Evolutionary conservation across 2,888 invertebrate genomes (phyloP).

Genomic region (Leptopilina syphax): DNA sequence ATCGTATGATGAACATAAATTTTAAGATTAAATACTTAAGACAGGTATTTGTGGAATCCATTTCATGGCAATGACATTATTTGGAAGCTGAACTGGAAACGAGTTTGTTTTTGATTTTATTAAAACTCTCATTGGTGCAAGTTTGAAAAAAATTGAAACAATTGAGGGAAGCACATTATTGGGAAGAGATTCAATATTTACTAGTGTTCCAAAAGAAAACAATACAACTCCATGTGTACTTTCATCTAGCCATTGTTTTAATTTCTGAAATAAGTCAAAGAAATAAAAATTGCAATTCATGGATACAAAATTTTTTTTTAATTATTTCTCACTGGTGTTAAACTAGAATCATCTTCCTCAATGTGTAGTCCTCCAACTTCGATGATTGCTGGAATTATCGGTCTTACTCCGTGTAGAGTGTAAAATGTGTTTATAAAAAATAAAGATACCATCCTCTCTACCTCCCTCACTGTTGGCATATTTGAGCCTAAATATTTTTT

Average conservation of each 20-base stretch:
- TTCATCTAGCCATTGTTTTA: conserved; percentile 70
- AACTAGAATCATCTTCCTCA: conserved; percentile 60
- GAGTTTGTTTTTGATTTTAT: conserved; percentile 64
- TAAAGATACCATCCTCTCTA: conserved; percentile 77
- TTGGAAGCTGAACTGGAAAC: conserved; percentile 63
- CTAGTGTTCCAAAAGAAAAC: conserved; percentile 71
- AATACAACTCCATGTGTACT: conserved; percentile 70
- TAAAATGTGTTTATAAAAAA: conserved; percentile 78
- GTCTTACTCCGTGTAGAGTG: conserved; percentile 76
- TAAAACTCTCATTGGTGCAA: conserved; percentile 67
- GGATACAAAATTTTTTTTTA: background rate
- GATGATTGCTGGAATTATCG: conserved; percentile 76
- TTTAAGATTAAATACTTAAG: conserved; percentile 58
- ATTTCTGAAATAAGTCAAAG: conserved; percentile 57
- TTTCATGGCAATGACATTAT: conserved; percentile 61
- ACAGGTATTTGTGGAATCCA: conserved; percentile 70
- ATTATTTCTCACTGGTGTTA: conserved; percentile 57
- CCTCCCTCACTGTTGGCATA: conserved; percentile 74
- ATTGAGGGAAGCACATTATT: conserved; percentile 57
- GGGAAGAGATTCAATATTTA: conserved; percentile 68
- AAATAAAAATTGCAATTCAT: background rate
- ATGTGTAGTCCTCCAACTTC: conserved; percentile 80
- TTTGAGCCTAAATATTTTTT: conserved; percentile 60
- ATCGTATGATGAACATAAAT: background rate
- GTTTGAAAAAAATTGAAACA: conserved; percentile 63